A percentile compares a stretch with the other conserved stretches of the same genome.
These are phyloP conservation scores for Coleophora flavipennella DNA, from an alignment of 2,888 invertebrate species.

Conservation along the genomic window DNA sequence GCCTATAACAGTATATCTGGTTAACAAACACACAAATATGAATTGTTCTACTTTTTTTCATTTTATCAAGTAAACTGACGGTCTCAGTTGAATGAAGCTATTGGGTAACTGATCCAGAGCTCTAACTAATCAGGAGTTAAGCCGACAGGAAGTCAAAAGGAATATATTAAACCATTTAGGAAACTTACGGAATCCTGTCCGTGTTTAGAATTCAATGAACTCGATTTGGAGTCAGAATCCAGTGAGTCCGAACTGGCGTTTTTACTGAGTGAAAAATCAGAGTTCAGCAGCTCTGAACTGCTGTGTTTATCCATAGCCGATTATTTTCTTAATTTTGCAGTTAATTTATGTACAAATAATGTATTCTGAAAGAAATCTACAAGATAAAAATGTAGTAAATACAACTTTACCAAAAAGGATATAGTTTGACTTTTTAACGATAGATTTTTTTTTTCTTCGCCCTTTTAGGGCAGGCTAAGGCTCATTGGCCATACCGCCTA, in stretches of 20 bases:
- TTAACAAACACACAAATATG: slow-evolving; percentile 61
- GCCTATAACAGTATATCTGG: slow-evolving; percentile 46
- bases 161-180: slow-evolving; percentile 64
- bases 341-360: not conserved
- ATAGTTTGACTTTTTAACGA: no score
- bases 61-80: slow-evolving; percentile 12
- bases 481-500: no score
- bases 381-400: no score
- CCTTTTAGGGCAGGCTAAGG: no score
- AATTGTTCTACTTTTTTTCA: slow-evolving; percentile 41
- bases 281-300: slow-evolving; percentile 76
- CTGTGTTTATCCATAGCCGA: slow-evolving; percentile 75
- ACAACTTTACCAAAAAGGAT: no score
- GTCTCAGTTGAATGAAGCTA: no score
- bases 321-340: not conserved
- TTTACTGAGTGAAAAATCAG: slow-evolving; percentile 78
- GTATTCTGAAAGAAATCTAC: not conserved
- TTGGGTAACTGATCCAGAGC: slow-evolving; percentile 5
- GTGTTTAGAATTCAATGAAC: slow-evolving; percentile 87
- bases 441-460: no score
- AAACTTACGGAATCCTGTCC: slow-evolving; percentile 85
- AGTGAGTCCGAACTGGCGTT: slow-evolving; percentile 86
- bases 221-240: slow-evolving; percentile 88
- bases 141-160: slow-evolving; percentile 49
- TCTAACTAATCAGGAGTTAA: slow-evolving; percentile 10